Conservation (phyloP, 2,113 vertebrate species). For the Crypturellus undulatus region DNA sequence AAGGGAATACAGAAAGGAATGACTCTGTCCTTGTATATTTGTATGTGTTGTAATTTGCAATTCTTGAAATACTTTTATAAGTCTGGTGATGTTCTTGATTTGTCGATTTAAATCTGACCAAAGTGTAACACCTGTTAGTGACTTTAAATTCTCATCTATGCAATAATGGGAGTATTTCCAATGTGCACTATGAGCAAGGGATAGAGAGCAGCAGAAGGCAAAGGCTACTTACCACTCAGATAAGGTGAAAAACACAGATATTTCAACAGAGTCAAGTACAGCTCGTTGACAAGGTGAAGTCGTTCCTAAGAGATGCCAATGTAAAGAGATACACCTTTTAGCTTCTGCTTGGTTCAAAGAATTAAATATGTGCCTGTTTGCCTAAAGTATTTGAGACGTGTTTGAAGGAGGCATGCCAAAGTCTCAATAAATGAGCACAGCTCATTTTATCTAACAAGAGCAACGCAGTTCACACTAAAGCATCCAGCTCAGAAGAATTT, state of each 20-base stretch:
- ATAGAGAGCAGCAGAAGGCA: background rate
- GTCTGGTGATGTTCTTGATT: background rate
- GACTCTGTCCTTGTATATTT: accelerated
- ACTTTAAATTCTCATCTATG: background rate
- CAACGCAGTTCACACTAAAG: background rate
- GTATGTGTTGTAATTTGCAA: background rate
- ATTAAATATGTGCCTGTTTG: background rate
- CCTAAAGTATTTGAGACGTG: background rate
- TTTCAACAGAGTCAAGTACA: background rate
- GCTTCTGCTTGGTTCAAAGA: background rate
- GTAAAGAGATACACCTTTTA: background rate
- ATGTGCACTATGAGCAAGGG: background rate
- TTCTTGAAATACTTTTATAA: background rate
- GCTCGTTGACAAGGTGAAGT: background rate
- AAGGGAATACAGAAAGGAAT: accelerated
- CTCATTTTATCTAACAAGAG: background rate
- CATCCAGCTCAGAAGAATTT: background rate
- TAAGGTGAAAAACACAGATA: background rate
- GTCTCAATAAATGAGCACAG: background rate
- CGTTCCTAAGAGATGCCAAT: background rate
- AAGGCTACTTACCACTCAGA: background rate
- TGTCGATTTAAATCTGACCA: background rate
- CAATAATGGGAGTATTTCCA: background rate
- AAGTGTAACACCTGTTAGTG: background rate
- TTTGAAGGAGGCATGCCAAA: background rate